Evolutionary conservation across 2,888 invertebrate species (phyloP), one percentile per base, ranked within the genome.

Genomic region (Amphipyra tragopoginis): DNA sequence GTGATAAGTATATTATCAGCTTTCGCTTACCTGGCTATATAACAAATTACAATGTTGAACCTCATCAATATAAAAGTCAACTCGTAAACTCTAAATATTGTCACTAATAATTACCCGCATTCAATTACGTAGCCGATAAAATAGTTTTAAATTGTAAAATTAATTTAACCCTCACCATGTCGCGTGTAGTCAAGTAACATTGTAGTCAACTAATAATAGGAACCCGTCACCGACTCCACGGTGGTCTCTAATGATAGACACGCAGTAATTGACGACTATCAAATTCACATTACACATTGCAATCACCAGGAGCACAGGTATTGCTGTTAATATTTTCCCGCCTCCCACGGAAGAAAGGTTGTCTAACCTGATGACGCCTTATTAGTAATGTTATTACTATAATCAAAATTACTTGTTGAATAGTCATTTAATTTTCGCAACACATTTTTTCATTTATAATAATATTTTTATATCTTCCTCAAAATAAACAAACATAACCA

Each of bases 211-310:
- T 66, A 63, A 65, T 59, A 55, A 53, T 50, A 71, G 53, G 48
- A 70, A 64, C 59, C 63, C 11, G 64, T 60, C 59, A 60, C 42
- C 55, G 7, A 29, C 56, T 54, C 62, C 61, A 36, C 44, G 79
- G 79, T 75, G 81, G 81, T 72, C 81, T 55, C 38, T 77, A 63
- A 75, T 75, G 68, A 78, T 56, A 72, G 62, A 61, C 38, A 38
- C 33, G 42, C 29, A 47, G 61, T 72, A 72, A 77, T 80, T 68
- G 57, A 65, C 51, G 43, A 65, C 77, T 69, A 80, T 80, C 71
- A 77, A 79, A 80, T 68, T 60, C 65, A 58, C 81, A 79, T 80
- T 79, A 80, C 58, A 59, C 64, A 34, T 54, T 38, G 55, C 73
- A 72, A 79, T 79, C 64, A 63, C 49, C 38, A 47, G 34, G 50